Base-by-base conservation (phyloP, 1,140 invertebrate species). In the Drosophila takahashii region DNA sequence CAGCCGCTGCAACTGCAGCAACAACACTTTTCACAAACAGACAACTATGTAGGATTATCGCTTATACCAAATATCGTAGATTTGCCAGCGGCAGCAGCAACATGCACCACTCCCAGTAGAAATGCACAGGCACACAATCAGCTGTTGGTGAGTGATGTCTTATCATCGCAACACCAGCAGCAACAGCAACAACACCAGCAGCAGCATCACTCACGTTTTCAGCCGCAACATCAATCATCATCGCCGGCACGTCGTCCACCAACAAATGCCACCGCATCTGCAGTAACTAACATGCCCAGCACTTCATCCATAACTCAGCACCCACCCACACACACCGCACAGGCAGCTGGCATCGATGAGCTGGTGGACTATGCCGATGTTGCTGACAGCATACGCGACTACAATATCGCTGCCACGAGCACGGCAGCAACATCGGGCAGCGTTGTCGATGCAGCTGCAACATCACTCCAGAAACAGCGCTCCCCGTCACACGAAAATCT, bases 351-450 rank as follows among this genome's bases (percentile, higher is more conserved):
- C 65, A 83, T 91, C 60, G 86, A 90, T 45, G 90, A 91, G 64
- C 70, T 91, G 34, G 84, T 91, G 57, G 90, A 92, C 62, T 92
- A 92, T 39, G 89, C 85, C 16, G 90, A 92, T 85, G 90, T 91
- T 64, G 89, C 85, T 64, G 91, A 92, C 61, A 92, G 87, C 74
- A 91, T 92, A 59, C 84, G 91, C 50, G 51, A 71, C 53, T 89
- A 74, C 57, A 70, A 73, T 26, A 79, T 85, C 39, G 45, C 77
- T 45, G 37, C 41, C 65, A 45, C 26, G 57, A 27, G 27, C 58
- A 22, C 58, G 16, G 29, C 79, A 52, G 45, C 83, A 66, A 34
- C 80, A 62, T 41, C 73, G 34, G 39, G n/a, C 8, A 58, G 56
- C 48, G 64, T 41, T 42, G 59, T 57, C 48, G 81, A 72, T 69